Evolutionary conservation across 2,888 invertebrate species (phyloP).

Genomic region (Pelosia muscerda): DNA sequence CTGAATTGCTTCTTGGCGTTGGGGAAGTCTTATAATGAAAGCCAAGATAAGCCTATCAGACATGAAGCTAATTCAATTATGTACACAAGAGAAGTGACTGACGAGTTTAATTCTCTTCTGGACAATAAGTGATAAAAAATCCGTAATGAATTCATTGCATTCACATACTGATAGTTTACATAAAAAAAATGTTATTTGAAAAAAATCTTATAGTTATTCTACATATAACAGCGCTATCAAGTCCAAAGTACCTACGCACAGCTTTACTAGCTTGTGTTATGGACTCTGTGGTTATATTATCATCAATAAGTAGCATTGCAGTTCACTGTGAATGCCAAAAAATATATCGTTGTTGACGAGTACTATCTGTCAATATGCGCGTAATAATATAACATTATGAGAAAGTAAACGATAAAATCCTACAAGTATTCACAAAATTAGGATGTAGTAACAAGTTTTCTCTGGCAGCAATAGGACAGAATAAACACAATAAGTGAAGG

Average conservation of each 20-base stretch:
- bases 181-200: too few relatives aligned
- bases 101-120: background rate
- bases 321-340: too few relatives aligned
- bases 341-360: background rate
- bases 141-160: background rate
- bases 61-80: too few relatives aligned
- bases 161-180: too few relatives aligned
- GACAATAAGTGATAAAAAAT: background rate
- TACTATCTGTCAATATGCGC: slow-evolving; percentile 7
- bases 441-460: slow-evolving; percentile 75
- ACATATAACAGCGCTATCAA: too few relatives aligned
- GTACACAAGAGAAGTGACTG: background rate
- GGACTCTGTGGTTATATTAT: too few relatives aligned
- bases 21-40: too few relatives aligned
- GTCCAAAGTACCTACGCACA: too few relatives aligned
- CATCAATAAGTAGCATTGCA: too few relatives aligned
- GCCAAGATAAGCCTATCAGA: too few relatives aligned
- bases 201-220: too few relatives aligned
- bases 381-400: background rate
- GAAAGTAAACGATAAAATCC: slow-evolving; percentile 65
- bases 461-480: slow-evolving; percentile 70
- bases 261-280: too few relatives aligned
- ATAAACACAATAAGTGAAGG: slow-evolving; percentile 79
- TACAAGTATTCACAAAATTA: slow-evolving; percentile 72
- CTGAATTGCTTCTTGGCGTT: background rate